These are phyloP conservation scores for Nerophis ophidion DNA, from an alignment of 2,113 vertebrate species.

Conservation along the genomic window DNA sequence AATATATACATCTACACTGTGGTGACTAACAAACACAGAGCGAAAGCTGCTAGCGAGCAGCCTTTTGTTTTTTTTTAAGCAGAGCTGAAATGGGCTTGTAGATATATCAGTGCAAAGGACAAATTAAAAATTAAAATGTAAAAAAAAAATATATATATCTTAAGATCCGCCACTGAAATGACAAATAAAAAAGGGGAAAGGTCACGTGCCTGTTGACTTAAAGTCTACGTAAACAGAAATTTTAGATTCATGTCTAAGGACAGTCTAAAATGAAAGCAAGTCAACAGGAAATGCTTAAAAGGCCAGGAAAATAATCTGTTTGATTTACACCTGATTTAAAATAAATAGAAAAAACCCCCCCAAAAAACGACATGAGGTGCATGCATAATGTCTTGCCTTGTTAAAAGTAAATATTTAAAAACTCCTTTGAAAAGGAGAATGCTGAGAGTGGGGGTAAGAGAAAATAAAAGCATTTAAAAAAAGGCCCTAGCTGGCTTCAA, in stretches of 20 bases:
- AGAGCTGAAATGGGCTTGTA: conserved; percentile 8
- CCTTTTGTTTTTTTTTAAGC: conserved; percentile 23
- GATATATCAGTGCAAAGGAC: conserved; percentile 43
- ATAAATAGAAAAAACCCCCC: conserved; percentile 1
- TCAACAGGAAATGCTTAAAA: not conserved
- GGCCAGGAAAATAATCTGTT: not conserved
- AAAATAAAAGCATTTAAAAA: conserved; percentile 46
- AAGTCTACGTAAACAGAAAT: too few relatives aligned
- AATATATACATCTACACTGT: conserved; percentile 18
- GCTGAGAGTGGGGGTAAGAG: not conserved
- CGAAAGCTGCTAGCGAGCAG: conserved; percentile 15
- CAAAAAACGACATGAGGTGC: conserved; percentile 41
- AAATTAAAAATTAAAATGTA: conserved; percentile 36
- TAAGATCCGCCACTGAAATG: not conserved
- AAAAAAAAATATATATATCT: conserved; percentile 10
- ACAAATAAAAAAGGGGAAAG: not conserved
- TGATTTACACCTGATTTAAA: not conserved
- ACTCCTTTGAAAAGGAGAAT: conserved; percentile 34
- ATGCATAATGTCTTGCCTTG: conserved; percentile 48
- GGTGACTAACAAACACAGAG: conserved; percentile 9
- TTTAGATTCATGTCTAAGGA: not conserved
- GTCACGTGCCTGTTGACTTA: too few relatives aligned
- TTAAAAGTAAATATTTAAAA: conserved; percentile 61
- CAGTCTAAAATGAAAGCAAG: not conserved
- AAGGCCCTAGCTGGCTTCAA: conserved; percentile 66